These are phyloP conservation scores for Noctua janthe DNA, from an alignment of 2,888 invertebrate genomes.

Conservation along the genomic window DNA sequence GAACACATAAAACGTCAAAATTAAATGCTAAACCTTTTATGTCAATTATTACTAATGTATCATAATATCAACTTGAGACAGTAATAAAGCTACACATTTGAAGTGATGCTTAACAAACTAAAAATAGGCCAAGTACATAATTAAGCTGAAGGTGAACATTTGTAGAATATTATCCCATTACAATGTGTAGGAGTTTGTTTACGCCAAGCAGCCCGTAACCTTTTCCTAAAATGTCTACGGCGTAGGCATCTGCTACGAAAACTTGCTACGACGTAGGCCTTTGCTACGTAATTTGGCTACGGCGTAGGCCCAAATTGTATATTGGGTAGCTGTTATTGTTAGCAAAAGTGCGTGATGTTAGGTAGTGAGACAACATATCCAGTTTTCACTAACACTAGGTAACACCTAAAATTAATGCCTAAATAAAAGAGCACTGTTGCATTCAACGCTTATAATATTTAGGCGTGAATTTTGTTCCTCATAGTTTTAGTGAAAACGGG, in stretches of 20 bases:
- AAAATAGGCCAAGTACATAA: conserved; percentile 4
- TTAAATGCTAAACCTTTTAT: neutral
- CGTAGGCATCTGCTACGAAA: conserved; percentile 27
- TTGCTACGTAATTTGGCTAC: conserved; percentile 7
- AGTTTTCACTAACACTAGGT: neutral
- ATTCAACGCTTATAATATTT: neutral
- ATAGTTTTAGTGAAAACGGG: neutral
- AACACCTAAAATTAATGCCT: neutral
- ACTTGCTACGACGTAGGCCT: conserved; percentile 26
- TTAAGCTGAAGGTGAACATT: neutral
- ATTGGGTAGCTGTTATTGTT: neutral
- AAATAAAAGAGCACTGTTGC: neutral
- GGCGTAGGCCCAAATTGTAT: conserved; percentile 7
- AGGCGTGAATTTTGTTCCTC: neutral
- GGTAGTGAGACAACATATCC: neutral
- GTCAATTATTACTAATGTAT: neutral
- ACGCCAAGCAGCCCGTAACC: neutral
- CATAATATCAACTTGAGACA: neutral
- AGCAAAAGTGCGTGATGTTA: neutral
- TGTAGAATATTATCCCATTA: conserved; percentile 4
- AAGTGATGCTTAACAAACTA: neutral
- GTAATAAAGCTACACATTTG: neutral
- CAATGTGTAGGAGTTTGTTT: conserved; percentile 26
- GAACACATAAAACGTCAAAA: neutral
- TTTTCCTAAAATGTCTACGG: neutral